Conservation (phyloP, 2,797 vertebrate genomes). For the Aeoliscus strigatus region DNA sequence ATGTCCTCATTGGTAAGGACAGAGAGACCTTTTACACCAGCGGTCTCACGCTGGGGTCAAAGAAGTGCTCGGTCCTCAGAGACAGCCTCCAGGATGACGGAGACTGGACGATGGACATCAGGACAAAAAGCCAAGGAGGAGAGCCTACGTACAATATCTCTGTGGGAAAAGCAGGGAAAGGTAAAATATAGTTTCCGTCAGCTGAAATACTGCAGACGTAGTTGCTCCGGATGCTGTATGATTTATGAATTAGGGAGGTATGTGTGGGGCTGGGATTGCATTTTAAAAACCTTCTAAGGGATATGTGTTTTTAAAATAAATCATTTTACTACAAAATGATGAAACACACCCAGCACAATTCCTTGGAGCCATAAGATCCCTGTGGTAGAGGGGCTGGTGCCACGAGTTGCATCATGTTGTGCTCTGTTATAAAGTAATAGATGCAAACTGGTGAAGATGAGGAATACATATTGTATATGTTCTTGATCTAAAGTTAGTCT, state of each 20-base stretch:
- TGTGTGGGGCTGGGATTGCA: too few species aligned
- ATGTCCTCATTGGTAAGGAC: slow-evolving; percentile 89
- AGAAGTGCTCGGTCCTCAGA: slow-evolving; percentile 98
- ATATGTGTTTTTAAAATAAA: too few species aligned
- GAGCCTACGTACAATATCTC: slow-evolving; percentile 95
- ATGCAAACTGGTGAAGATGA: slow-evolving; percentile 19
- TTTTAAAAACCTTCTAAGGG: not conserved
- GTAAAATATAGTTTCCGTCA: slow-evolving; percentile 68
- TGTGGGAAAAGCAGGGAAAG: slow-evolving; percentile 89
- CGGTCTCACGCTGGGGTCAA: slow-evolving; percentile 89
- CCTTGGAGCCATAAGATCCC: not conserved
- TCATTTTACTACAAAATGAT: too few species aligned
- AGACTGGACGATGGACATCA: slow-evolving; percentile 97
- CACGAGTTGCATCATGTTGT: too few species aligned
- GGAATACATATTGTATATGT: slow-evolving; percentile 32
- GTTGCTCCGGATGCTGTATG: not conserved
- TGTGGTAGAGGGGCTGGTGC: too few species aligned
- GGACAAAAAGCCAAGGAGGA: slow-evolving; percentile 95
- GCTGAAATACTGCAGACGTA: not conserved
- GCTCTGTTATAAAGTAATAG: too few species aligned
- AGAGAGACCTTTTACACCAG: slow-evolving; percentile 90
- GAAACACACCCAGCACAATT: not conserved
- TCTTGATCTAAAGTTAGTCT: not conserved
- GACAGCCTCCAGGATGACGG: slow-evolving; percentile 86
- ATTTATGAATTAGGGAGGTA: not conserved